phyloP scores from a whole-genome alignment of 2,113 vertebrate genomes.

The Rhinolophus ferrumequinum region DNA sequence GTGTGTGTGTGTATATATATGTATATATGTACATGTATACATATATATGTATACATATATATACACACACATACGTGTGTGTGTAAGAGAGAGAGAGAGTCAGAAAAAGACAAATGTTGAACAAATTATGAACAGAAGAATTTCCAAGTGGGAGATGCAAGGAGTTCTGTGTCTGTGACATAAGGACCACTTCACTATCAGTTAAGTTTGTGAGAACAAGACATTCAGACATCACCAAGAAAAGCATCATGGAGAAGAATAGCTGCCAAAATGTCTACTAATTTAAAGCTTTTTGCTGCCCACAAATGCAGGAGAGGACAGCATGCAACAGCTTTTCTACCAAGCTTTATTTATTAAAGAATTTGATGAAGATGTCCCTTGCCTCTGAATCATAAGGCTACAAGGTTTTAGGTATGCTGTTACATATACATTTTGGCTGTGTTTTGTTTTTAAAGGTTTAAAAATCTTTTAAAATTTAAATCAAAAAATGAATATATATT shows the following conservation, averaged over 20 bases:
- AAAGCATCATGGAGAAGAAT: background rate
- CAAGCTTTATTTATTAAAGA: background rate
- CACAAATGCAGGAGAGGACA: background rate
- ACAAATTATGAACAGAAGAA: background rate
- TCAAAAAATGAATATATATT: background rate
- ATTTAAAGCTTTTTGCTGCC: background rate
- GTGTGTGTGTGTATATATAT: background rate
- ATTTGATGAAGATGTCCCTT: background rate
- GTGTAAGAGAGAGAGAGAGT: background rate
- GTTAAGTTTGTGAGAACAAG: background rate
- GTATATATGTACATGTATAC: background rate
- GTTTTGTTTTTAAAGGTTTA: background rate
- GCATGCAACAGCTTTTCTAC: background rate
- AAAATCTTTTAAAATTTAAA: background rate
- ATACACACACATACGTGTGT: too few species aligned
- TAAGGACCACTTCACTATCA: background rate
- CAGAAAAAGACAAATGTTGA: background rate
- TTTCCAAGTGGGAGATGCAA: background rate
- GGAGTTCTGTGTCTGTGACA: background rate
- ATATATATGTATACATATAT: background rate
- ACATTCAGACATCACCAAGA: background rate
- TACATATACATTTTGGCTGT: background rate
- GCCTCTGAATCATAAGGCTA: background rate
- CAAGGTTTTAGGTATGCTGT: background rate
- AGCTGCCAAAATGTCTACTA: background rate